phyloP scores from a whole-genome alignment of 2,888 invertebrate genomes.

The Resseliella maxima region DNA sequence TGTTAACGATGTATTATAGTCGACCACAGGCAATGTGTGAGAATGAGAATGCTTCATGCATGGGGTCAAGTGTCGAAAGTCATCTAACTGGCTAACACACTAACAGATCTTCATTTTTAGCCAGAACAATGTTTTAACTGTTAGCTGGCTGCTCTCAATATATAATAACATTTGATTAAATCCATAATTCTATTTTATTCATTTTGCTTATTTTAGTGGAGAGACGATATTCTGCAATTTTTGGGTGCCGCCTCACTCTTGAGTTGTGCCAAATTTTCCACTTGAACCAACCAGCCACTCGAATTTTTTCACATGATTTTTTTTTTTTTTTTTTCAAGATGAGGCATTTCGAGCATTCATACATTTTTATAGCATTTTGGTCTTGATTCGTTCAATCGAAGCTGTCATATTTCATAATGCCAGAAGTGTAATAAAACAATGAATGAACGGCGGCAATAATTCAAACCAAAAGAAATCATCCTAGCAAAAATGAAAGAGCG shows the following conservation, averaged over 20 bases:
- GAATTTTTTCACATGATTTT: neutral
- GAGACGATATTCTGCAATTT: neutral
- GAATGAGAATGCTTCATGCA: neutral
- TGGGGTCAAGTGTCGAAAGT: slow-evolving; percentile 34
- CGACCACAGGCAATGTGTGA: slow-evolving; percentile 19
- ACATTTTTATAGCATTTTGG: neutral
- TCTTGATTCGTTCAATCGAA: neutral
- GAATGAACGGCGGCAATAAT: slow-evolving; percentile 19
- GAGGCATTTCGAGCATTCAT: no score
- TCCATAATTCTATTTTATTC: slow-evolving; percentile 51
- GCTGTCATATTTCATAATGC: slow-evolving; percentile 2
- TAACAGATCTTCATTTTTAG: neutral
- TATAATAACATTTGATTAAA: slow-evolving; percentile 23
- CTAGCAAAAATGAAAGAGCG: no score
- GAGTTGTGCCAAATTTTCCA: neutral
- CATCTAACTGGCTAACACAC: slow-evolving; percentile 23
- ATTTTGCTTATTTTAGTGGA: neutral
- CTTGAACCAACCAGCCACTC: neutral
- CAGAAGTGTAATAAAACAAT: slow-evolving; percentile 8
- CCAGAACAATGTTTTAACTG: neutral
- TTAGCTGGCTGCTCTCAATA: neutral
- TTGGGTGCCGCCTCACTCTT: neutral
- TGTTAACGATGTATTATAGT: slow-evolving; percentile 27
- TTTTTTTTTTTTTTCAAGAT: no score
- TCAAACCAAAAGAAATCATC: neutral